phyloP scores from a whole-genome alignment of 2,113 vertebrate genomes.

The Sardina pilchardus region DNA sequence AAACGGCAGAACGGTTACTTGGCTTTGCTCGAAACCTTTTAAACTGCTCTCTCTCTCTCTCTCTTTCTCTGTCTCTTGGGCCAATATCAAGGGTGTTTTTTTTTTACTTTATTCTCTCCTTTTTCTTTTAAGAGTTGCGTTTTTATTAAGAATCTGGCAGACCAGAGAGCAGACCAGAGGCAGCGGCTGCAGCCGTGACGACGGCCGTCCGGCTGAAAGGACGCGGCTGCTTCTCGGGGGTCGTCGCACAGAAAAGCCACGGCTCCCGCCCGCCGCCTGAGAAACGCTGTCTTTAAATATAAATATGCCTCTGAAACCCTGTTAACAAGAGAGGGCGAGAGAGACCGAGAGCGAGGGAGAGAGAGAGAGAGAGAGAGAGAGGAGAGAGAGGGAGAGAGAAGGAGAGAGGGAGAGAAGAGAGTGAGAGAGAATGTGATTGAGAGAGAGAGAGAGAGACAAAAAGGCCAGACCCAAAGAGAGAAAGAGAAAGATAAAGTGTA shows the following conservation, averaged over 20 bases:
- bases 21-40: neutral
- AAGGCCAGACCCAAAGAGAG: too few relatives aligned
- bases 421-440: neutral
- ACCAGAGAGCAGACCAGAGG: constrained; percentile 5
- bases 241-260: neutral
- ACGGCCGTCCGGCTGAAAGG: neutral
- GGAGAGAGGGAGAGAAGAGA: neutral
- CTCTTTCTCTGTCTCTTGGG: neutral
- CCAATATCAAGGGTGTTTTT: neutral
- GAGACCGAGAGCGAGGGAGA: neutral
- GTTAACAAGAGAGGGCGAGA: constrained; percentile 37
- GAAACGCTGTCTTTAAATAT: constrained; percentile 54
- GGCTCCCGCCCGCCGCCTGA: constrained; percentile 7
- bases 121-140: neutral
- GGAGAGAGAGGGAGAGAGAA: neutral
- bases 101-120: neutral
- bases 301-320: constrained; percentile 44
- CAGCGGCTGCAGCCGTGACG: neutral
- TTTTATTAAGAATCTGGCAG: neutral
- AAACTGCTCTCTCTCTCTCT: neutral
- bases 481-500: too few relatives aligned
- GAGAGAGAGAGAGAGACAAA: neutral
- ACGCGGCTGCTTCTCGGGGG: neutral
- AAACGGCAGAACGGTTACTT: neutral
- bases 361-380: neutral